Base-by-base conservation (phyloP, 2,888 invertebrate genomes). In the Zootermopsis nevadensis region DNA sequence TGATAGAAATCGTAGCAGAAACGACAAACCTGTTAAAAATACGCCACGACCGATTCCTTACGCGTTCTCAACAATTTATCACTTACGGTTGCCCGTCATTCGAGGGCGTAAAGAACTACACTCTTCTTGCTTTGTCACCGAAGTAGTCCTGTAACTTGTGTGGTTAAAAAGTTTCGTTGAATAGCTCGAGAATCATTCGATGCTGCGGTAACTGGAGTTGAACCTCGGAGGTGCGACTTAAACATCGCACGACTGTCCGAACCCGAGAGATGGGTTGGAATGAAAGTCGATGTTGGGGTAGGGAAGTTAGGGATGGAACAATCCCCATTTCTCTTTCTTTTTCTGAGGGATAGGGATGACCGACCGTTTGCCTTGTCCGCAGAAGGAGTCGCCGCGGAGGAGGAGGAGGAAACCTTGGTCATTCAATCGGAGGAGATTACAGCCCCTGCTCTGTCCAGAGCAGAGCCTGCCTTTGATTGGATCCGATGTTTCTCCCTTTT, bases 361-460 rank as follows among this genome's bases (percentile, higher is more conserved):
- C n/a, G 60, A 77, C 33, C 38, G 74, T 6, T n/a, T 30, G 35
- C 79, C 60, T 60, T 66, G 60, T 60, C 79, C 79, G 79, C 79
- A 79, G 66, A 79, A 66, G 79, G 79, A 66, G 77, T 53, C 27
- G 30, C 53, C 77, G 31, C 31, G 77, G 10, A 48, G 35, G 79
- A 53, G 77, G 10, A 48, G 35, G 79, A 33, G 33, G 79, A 60
- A 79, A 38, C 79, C 79, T 38, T 79, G 83, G 83, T 80, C 83
- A 80, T 83, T 83, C 83, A 83, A 83, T 80, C 72, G 72, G 35
- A 80, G 74, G 74, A 83, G 83, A 83, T 83, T 82, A 82, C 82
- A 82, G 76, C 55, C 48, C 77, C 74, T 4, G 22, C n/a, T 27
- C 60, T 60, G 60, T 66, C 82, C 38, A 22, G 22, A 27, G 24